Base-by-base conservation (phyloP, 2,797 vertebrate genomes). In the Tenualosa thibaudeaui region DNA sequence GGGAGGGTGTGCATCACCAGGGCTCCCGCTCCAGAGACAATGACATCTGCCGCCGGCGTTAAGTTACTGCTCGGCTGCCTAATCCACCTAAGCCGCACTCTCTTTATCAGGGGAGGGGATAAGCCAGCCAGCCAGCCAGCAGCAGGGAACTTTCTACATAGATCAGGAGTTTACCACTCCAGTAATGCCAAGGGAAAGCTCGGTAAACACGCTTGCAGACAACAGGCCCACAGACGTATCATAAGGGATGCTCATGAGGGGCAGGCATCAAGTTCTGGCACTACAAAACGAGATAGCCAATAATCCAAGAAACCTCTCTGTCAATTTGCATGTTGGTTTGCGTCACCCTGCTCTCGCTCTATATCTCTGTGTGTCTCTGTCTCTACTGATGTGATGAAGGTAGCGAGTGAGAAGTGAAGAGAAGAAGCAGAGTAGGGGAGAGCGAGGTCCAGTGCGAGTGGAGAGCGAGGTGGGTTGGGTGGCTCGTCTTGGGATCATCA, bases 81-180 rank as follows among this genome's bases (percentile, higher is more conserved):
- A 93, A 94, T 94, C 94, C 93, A 90, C 90, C 71, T 94, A 93
- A 94, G 93, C 93, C 92, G 91, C 43, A 91, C 90, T 84, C 87
- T 91, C 92, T 92, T 89, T 90, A 89, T 88, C 88, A 83, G 84
- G 87, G 84, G 87, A 88, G 17, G 46, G 87, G 91, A 92, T 92
- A 92, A 94, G 89, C 92, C 50, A 51, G 10, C 50, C 50, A 51
- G 50, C 85, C 49, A 85, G 62, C 58, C 3, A 81, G 37, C 71
- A 78, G 71, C 71, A 78, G 71, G 71, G 71, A 40, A 78, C 71
- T 78, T 78, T 78, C 71, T 78, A 78, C 71, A 78, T 78, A 78
- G 71, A 78, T 78, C 71, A 78, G 71, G 71, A 78, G 71, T 78
- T 78, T 78, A 78, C 37, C 71, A 56, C 87, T 88, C 82, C 85